Evolutionary conservation across 2,113 vertebrate genomes (phyloP).

Genomic region (Planiliza haematocheilus): DNA sequence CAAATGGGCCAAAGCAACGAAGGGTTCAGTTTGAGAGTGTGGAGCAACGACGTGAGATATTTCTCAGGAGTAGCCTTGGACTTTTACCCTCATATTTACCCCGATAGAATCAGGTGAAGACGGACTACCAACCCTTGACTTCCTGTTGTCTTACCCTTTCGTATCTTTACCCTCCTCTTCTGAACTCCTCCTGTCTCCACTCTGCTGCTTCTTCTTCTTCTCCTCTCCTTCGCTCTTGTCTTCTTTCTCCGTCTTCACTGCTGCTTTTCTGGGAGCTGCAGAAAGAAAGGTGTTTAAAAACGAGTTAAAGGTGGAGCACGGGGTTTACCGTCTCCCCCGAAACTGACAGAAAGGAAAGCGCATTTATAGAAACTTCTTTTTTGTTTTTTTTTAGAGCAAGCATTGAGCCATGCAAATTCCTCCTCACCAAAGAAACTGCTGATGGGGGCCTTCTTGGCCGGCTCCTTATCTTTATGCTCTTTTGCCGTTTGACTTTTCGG

Average conservation of each 20-base stretch:
- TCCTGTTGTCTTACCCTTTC: constrained; percentile 60
- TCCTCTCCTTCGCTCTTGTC: constrained; percentile 54
- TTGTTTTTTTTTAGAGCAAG: constrained; percentile 56
- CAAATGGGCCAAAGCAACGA: no score
- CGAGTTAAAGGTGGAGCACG: constrained; percentile 23
- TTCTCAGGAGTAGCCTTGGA: no score
- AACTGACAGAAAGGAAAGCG: constrained; percentile 53
- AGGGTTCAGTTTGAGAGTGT: no score
- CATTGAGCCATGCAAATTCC: constrained; percentile 59
- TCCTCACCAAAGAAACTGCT: constrained; percentile 89
- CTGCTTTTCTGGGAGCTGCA: constrained; percentile 86
- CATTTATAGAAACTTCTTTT: constrained; percentile 42
- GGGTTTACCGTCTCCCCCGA: constrained; percentile 22
- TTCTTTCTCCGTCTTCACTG: constrained; percentile 70
- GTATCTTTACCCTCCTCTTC: constrained; percentile 66
- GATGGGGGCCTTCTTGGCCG: constrained; percentile 76
- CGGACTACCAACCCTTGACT: no score
- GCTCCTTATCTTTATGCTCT: constrained; percentile 70
- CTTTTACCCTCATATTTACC: no score
- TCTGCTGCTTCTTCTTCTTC: constrained; percentile 49
- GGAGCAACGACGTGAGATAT: no score
- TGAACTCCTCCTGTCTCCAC: constrained; percentile 43
- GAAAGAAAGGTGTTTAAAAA: background rate
- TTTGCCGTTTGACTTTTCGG: constrained; percentile 66
- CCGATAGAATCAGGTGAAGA: no score